Conservation (phyloP, 2,113 vertebrate genomes). For the Nothoprocta perdicaria region DNA sequence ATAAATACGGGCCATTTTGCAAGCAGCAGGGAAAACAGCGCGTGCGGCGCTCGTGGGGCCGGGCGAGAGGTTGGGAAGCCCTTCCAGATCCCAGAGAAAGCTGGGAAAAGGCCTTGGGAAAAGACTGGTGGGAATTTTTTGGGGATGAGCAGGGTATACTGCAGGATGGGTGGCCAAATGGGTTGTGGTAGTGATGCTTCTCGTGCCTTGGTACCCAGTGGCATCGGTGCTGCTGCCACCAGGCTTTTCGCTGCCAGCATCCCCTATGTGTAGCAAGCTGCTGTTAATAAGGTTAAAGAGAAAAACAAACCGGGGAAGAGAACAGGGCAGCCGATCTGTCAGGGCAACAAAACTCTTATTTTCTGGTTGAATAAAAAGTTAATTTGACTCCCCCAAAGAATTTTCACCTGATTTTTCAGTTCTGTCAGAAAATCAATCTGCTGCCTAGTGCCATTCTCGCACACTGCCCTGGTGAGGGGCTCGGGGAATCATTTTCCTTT, state of each 20-base stretch:
- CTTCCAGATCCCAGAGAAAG: background rate
- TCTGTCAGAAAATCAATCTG: constrained; percentile 67
- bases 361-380: constrained; percentile 64
- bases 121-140: background rate
- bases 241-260: background rate
- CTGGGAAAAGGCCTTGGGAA: background rate
- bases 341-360: constrained; percentile 52
- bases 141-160: rapidly evolving
- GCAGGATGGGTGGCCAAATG: background rate
- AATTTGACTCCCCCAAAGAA: constrained; percentile 48
- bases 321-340: constrained; percentile 5
- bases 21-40: background rate
- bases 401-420: constrained; percentile 70
- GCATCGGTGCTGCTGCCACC: rapidly evolving
- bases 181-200: background rate
- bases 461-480: background rate
- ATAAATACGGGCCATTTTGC: constrained; percentile 61
- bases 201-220: background rate
- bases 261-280: background rate
- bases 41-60: background rate
- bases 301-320: background rate
- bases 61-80: background rate
- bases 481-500: background rate
- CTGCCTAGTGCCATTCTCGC: constrained; percentile 28
- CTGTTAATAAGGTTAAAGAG: constrained; percentile 4